Evolutionary conservation across 2,888 invertebrate genomes (phyloP).

Genomic region (Hypolimnas misippus): DNA sequence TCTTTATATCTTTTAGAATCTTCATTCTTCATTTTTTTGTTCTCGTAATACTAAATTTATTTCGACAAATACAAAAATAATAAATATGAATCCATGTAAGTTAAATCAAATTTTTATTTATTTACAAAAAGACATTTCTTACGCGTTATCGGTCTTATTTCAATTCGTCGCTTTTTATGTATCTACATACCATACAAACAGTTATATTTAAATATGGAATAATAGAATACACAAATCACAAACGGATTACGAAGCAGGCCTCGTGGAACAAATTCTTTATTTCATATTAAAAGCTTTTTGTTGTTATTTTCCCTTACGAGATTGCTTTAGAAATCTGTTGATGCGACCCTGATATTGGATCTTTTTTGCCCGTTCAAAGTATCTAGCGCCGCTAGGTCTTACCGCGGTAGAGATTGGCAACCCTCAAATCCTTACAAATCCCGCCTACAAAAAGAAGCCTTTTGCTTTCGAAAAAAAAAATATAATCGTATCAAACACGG

Average conservation of each 20-base stretch:
- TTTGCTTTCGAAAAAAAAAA: constrained; percentile 55
- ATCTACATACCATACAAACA: not conserved
- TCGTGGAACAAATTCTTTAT: constrained; percentile 5
- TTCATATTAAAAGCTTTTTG: constrained; percentile 14
- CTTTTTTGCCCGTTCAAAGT: constrained; percentile 70
- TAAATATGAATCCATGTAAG: too few species aligned
- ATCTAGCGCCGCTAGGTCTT: constrained; percentile 68
- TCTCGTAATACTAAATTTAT: too few species aligned
- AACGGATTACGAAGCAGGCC: constrained; percentile 5
- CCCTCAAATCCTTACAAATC: constrained; percentile 76
- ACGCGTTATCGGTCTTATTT: not conserved
- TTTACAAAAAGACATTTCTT: too few species aligned
- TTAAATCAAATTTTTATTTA: too few species aligned
- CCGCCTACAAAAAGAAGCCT: constrained; percentile 56
- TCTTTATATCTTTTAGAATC: too few species aligned
- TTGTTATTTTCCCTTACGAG: constrained; percentile 23
- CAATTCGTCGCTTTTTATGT: not conserved
- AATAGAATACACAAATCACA: not conserved
- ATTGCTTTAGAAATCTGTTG: constrained; percentile 62
- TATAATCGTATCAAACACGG: constrained; percentile 64
- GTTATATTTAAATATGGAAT: not conserved
- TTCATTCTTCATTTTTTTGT: too few species aligned
- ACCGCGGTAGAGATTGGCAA: constrained; percentile 67
- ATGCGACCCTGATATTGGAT: constrained; percentile 55
- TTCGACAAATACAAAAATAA: too few species aligned